A percentile compares a stretch with the other conserved stretches of the same genome.
These are phyloP conservation scores for Hermaeophaga mercurialis DNA, from an alignment of 2,888 invertebrate genomes.

Conservation along the genomic window DNA sequence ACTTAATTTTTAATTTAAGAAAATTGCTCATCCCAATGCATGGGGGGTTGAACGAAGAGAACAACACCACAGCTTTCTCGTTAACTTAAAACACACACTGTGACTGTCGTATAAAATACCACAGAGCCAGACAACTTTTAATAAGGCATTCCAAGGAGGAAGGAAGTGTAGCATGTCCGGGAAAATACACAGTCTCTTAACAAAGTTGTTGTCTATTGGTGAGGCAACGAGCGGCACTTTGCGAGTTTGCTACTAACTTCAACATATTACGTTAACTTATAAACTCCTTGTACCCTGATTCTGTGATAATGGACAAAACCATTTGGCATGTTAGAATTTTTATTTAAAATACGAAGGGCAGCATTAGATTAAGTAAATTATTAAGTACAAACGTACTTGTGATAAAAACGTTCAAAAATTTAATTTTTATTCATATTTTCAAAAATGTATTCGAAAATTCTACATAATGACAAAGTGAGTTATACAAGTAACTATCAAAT, in stretches of 20 bases:
- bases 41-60: neutral
- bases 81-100: slow-evolving; percentile 19
- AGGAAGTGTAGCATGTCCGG: slow-evolving; percentile 15
- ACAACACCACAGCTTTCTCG: slow-evolving; percentile 11
- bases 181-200: slow-evolving; percentile 9
- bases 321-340: too few species aligned
- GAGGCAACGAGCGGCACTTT: slow-evolving; percentile 8
- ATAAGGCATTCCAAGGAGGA: slow-evolving; percentile 15
- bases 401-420: too few species aligned
- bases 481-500: too few species aligned
- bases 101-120: slow-evolving; percentile 18
- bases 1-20: slow-evolving; percentile 19
- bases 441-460: too few species aligned
- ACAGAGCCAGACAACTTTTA: slow-evolving; percentile 15
- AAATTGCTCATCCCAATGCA: slow-evolving; percentile 11
- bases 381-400: too few species aligned
- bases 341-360: too few species aligned
- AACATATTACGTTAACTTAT: slow-evolving; percentile 10
- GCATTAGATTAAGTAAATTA: too few species aligned
- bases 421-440: too few species aligned
- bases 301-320: neutral
- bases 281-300: neutral
- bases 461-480: too few species aligned
- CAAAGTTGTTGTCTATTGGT: slow-evolving; percentile 14
- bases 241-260: slow-evolving; percentile 2